These are phyloP conservation scores for Pollachius pollachius DNA, from an alignment of 2,113 vertebrate species.

Conservation along the genomic window DNA sequence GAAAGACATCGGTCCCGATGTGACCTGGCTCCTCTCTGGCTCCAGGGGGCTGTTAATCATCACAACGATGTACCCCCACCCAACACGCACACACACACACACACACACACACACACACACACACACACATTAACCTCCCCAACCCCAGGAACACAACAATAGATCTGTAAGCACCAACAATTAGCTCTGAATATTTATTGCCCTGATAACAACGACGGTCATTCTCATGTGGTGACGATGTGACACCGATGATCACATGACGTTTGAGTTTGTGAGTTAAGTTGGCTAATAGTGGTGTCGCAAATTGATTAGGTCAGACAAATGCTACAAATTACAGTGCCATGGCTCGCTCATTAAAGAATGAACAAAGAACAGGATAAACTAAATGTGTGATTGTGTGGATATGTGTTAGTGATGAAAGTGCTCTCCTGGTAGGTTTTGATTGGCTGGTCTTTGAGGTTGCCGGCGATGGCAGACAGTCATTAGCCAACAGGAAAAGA, in stretches of 20 bases:
- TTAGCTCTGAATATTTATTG: not conserved
- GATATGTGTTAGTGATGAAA: constrained; percentile 12
- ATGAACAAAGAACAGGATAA: not conserved
- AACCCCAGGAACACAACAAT: constrained; percentile 7
- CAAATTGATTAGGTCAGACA: no score
- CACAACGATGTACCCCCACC: constrained; percentile 44
- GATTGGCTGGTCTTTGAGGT: not conserved
- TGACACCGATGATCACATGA: not conserved
- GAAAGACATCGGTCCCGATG: not conserved
- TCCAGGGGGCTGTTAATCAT: constrained; percentile 64
- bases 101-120: no score
- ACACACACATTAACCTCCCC: constrained; percentile 14
- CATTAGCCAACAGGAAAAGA: constrained; percentile 28
- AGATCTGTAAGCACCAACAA: constrained; percentile 16
- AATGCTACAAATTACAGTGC: no score
- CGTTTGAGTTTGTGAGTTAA: no score
- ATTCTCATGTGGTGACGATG: constrained; percentile 25
- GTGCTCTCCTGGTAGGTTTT: not conserved
- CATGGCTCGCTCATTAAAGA: no score
- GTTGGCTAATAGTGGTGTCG: no score
- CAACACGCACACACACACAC: not conserved
- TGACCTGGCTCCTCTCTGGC: constrained; percentile 14
- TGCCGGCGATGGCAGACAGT: constrained; percentile 20
- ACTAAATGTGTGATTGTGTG: constrained; percentile 28
- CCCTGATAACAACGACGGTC: constrained; percentile 16